phyloP scores from a whole-genome alignment of 2,113 vertebrate genomes.

The Dasyornis broadbenti region DNA sequence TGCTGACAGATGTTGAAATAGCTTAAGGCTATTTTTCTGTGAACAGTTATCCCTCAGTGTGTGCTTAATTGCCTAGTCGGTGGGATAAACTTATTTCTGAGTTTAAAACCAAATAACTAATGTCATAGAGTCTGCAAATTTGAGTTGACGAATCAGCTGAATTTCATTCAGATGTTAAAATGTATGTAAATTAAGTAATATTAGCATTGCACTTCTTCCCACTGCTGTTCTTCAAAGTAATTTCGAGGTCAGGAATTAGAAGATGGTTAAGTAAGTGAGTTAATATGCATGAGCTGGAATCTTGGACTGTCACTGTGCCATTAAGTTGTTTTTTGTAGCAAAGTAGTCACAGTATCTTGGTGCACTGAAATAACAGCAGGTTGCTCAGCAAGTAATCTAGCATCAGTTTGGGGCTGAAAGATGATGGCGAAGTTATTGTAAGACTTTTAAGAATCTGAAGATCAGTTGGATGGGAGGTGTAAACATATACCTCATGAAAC shows the following conservation, averaged over 20 bases:
- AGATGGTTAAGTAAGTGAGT: not conserved
- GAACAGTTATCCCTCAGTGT: not conserved
- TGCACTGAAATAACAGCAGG: not conserved
- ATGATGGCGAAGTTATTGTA: not conserved
- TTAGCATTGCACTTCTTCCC: not conserved
- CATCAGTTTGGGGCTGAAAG: not conserved
- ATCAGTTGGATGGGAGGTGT: not conserved
- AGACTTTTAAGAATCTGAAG: not conserved
- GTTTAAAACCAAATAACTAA: not conserved
- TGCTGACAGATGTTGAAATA: not conserved
- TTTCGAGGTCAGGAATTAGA: not conserved
- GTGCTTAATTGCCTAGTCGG: not conserved
- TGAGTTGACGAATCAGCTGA: not conserved
- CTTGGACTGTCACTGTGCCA: not conserved
- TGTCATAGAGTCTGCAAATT: not conserved
- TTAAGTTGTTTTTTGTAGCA: not conserved
- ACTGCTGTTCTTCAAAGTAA: not conserved
- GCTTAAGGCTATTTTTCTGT: not conserved
- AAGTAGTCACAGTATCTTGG: not conserved
- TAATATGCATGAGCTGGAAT: not conserved
- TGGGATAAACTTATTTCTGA: not conserved
- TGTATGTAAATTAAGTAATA: not conserved
- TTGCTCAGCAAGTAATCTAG: not conserved
- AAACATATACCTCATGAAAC: not conserved
- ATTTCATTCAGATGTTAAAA: not conserved